phyloP scores from a whole-genome alignment of 2,797 vertebrate genomes.

The Geotrypetes seraphini region DNA sequence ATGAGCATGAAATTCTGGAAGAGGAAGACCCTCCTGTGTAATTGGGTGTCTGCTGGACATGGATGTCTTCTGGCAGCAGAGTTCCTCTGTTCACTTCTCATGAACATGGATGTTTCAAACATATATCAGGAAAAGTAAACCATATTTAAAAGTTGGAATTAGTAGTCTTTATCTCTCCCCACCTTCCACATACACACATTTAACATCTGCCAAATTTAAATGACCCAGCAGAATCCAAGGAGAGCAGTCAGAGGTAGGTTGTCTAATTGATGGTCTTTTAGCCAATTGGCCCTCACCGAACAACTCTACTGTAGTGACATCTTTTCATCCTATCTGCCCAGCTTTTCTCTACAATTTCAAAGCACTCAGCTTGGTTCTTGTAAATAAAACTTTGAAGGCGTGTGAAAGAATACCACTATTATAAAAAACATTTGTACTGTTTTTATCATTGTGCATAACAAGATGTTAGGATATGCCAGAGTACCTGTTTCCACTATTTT shows the following conservation, averaged over 20 bases:
- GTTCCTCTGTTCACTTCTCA: not conserved
- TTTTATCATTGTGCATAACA: slow-evolving; percentile 28
- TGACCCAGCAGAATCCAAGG: too few species aligned
- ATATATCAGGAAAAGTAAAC: slow-evolving; percentile 4
- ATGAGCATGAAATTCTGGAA: not conserved
- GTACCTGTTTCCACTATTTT: not conserved
- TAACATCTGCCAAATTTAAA: too few species aligned
- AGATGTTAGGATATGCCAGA: slow-evolving; percentile 7
- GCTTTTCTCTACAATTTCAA: not conserved
- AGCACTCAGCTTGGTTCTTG: slow-evolving; percentile 10
- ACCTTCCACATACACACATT: too few species aligned
- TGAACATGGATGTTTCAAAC: not conserved
- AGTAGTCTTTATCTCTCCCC: too few species aligned
- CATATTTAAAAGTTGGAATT: too few species aligned
- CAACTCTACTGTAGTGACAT: too few species aligned
- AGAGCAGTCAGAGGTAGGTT: too few species aligned
- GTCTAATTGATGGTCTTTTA: too few species aligned
- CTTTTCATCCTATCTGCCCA: slow-evolving; percentile 4
- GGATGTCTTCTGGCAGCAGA: not conserved
- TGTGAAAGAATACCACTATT: slow-evolving; percentile 24
- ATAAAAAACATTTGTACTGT: slow-evolving; percentile 35
- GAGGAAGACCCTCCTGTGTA: not conserved
- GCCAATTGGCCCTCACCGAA: too few species aligned
- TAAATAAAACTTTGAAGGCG: slow-evolving; percentile 39
- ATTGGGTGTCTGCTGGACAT: slow-evolving; percentile 4